Conservation (phyloP, 2,113 vertebrate genomes). For the Phalacrocorax carbo region DNA sequence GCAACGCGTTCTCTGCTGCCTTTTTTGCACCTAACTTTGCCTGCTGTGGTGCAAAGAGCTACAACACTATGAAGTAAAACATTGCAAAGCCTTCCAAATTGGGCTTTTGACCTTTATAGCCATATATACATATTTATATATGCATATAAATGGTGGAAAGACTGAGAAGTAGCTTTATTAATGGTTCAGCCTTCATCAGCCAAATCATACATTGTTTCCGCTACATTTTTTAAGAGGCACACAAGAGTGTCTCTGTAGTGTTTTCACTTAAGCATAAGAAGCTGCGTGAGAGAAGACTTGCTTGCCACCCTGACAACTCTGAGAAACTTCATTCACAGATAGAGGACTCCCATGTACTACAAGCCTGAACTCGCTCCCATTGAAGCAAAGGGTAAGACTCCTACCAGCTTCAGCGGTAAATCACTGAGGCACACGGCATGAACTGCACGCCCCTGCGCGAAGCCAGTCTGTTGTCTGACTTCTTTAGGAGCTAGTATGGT, state of each 20-base stretch:
- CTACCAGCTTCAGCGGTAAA: not conserved
- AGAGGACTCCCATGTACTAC: not conserved
- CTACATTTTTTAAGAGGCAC: not conserved
- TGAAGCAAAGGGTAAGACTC: not conserved
- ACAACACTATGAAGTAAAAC: not conserved
- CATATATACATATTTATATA: not conserved
- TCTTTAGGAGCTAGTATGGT: not conserved
- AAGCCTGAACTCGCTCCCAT: not conserved
- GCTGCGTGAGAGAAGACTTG: not conserved
- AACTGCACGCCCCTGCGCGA: rapidly evolving
- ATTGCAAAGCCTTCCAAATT: not conserved
- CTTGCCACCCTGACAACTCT: not conserved
- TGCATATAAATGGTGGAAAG: not conserved
- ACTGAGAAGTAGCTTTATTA: not conserved
- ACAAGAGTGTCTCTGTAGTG: not conserved
- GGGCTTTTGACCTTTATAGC: not conserved
- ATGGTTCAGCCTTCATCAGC: not conserved
- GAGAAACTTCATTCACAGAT: not conserved
- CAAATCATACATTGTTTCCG: not conserved
- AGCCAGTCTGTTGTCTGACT: not conserved
- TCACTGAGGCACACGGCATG: not conserved
- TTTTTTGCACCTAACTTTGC: not conserved
- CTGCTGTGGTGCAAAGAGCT: not conserved
- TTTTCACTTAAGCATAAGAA: not conserved
- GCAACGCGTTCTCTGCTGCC: not conserved